Evolutionary conservation across 2,888 invertebrate species (phyloP).

Genomic region (Eupeodes luniger): DNA sequence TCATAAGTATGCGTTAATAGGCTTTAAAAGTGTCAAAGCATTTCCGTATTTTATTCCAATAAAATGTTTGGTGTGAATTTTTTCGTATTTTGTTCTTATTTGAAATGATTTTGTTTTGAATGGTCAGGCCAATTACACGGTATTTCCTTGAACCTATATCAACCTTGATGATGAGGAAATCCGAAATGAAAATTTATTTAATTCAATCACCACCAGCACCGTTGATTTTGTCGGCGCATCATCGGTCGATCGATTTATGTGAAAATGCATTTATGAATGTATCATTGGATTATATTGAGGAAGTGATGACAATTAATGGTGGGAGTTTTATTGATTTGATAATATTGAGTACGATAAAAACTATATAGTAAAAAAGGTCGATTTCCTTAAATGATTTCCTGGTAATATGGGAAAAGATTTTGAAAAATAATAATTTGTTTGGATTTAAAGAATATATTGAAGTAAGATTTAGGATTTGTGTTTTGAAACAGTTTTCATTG

Average conservation of each 20-base stretch:
- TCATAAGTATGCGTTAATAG: constrained; percentile 73
- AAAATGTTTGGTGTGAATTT: constrained; percentile 56
- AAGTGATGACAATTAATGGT: constrained; percentile 25
- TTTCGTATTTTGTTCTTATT: constrained; percentile 22
- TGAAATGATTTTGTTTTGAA: constrained; percentile 39
- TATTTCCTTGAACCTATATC: constrained; percentile 5
- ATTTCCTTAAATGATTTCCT: background rate
- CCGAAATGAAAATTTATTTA: constrained; percentile 42
- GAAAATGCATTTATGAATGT: constrained; percentile 50
- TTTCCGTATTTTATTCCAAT: constrained; percentile 61
- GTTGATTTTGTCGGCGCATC: background rate
- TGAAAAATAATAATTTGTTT: background rate
- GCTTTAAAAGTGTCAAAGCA: constrained; percentile 74
- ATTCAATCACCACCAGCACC: constrained; percentile 22
- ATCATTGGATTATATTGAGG: constrained; percentile 27
- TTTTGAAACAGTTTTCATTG: background rate
- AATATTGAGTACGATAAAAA: background rate
- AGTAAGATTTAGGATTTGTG: background rate
- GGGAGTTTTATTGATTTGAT: constrained; percentile 29
- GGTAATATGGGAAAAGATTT: background rate
- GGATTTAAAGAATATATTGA: background rate
- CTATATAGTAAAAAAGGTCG: background rate
- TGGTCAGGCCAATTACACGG: constrained; percentile 54
- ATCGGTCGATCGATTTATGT: background rate
- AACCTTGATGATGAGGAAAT: constrained; percentile 33